phyloP scores from a whole-genome alignment of 2,888 invertebrate genomes.

The Horisme vitalbata region DNA sequence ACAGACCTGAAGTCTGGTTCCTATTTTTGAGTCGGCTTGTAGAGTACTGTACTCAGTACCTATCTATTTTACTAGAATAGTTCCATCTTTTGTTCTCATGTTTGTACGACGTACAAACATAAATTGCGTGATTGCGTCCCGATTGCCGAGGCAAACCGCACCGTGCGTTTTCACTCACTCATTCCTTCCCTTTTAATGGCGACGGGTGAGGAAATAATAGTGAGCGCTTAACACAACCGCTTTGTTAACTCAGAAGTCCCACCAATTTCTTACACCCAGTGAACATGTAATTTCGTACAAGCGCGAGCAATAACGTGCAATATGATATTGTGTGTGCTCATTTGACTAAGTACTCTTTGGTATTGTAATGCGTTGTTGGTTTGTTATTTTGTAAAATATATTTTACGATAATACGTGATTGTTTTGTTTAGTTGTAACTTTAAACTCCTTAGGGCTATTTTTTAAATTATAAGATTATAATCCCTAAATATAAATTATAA shows the following conservation, averaged over 20 bases:
- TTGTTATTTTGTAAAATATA: conserved; percentile 4
- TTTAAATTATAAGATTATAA: too few relatives aligned
- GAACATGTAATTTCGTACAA: conserved; percentile 36
- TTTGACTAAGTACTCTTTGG: conserved; percentile 11
- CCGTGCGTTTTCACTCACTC: neutral
- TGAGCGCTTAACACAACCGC: conserved; percentile 41
- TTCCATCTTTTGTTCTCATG: too few relatives aligned
- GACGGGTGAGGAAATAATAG: conserved; percentile 41
- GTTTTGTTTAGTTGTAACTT: too few relatives aligned
- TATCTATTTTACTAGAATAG: too few relatives aligned
- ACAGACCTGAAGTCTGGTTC: too few relatives aligned
- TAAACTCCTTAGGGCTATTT: too few relatives aligned
- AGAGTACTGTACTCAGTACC: too few relatives aligned
- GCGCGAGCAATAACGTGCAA: conserved; percentile 17
- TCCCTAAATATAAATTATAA: too few relatives aligned
- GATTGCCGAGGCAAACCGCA: neutral
- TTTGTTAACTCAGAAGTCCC: conserved; percentile 42
- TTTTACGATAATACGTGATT: neutral
- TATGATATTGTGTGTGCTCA: conserved; percentile 18
- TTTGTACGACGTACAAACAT: too few relatives aligned
- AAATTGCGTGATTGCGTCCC: too few relatives aligned
- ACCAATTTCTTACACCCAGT: conserved; percentile 41
- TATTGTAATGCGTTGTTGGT: neutral
- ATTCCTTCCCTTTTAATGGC: conserved; percentile 31
- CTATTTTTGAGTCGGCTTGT: too few relatives aligned